Evolutionary conservation across 2,113 vertebrate genomes (phyloP), one percentile per base, ranked within the genome.

Genomic region (Arothron firmamentum): DNA sequence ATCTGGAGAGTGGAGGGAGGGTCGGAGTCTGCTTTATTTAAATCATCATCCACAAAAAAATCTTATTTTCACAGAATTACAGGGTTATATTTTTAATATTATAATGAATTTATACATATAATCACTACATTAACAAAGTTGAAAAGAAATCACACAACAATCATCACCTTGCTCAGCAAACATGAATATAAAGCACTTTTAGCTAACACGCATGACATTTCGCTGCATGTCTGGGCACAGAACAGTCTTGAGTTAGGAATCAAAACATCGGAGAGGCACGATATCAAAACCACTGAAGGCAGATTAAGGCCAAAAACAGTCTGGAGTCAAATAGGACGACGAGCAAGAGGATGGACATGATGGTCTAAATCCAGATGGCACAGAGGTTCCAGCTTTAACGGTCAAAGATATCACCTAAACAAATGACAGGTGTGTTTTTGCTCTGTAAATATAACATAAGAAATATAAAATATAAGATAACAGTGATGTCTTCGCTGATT

Each of bases 301-400:
- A 78, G 52, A 79, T 82, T 89, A 88, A 90, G 89, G 90, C 88
- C 83, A 67, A 81, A 83, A 69, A 81, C 64, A 52, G 59, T 65
- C 20, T 61, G 62, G 52, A 77, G 56, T 70, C 43, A 47, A 62
- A 70, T 52, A 66, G 41, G 59, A 63, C 34, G n/a, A 64, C 61
- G 56, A 77, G 25, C 17, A 49, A 54, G 23, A 17, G 7, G 2
- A 5, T 55, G 34, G 8, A 38, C 34, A 4, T 7, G 34, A 38
- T 38, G 34, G 6, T 38, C 3, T 31, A 31, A 31, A 31, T 31
- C 34, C 34, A 12, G 34, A 12, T 12, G 34, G 34, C 34, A 38
- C 34, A 38, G 34, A 38, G 34, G 34, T 38, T 38, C 34, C 2
- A 28, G 56, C 53, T 67, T 70, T 4, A 61, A 12, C 3, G 34